Evolutionary conservation across 2,113 vertebrate genomes (phyloP).

Genomic region (Geococcyx californianus): DNA sequence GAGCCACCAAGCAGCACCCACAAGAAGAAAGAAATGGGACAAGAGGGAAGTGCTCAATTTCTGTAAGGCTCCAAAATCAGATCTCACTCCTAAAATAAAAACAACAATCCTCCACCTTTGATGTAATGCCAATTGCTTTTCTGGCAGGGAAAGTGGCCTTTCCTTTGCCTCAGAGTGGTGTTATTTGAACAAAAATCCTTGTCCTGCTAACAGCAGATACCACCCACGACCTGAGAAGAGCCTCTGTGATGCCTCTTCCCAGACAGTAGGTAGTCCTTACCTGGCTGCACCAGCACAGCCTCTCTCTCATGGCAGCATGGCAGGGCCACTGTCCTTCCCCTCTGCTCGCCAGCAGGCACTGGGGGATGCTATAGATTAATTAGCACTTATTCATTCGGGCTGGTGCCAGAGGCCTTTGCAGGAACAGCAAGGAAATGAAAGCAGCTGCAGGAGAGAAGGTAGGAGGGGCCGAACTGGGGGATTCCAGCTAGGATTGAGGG

Average conservation of each 20-base stretch:
- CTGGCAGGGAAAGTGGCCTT: neutral
- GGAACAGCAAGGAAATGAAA: neutral
- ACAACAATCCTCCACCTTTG: neutral
- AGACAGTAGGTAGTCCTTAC: fast-evolving
- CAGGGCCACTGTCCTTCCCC: neutral
- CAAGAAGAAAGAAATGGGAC: neutral
- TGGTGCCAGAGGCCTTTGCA: neutral
- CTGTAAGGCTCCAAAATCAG: neutral
- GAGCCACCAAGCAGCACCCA: fast-evolving
- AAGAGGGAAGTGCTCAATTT: neutral
- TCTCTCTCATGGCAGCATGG: fast-evolving
- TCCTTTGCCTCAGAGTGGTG: neutral
- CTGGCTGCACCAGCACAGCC: neutral
- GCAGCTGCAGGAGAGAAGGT: neutral
- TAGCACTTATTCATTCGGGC: neutral
- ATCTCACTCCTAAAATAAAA: neutral
- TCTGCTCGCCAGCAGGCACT: fast-evolving
- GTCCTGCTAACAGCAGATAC: neutral
- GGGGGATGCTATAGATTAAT: neutral
- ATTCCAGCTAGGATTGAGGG: neutral
- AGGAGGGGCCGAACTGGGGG: fast-evolving
- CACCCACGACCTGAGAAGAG: fast-evolving
- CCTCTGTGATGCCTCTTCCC: neutral
- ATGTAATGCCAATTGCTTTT: neutral
- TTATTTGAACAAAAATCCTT: neutral